Base-by-base conservation (phyloP, 2,113 vertebrate species). In the Glaucomys volans region DNA sequence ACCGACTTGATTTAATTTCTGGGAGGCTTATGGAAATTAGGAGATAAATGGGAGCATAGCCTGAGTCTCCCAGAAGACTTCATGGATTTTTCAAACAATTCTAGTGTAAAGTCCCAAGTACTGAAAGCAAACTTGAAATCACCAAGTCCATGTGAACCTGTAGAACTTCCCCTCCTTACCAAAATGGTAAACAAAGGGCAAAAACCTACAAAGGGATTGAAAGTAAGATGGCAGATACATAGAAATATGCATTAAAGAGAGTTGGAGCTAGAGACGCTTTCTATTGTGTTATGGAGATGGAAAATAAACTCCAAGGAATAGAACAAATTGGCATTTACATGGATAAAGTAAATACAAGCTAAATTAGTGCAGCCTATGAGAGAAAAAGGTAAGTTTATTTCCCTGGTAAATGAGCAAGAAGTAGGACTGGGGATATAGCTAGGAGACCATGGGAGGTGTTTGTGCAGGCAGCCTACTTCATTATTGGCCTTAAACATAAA, bases 311-410 rank as follows among this genome's bases (percentile, higher is more conserved):
- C 40, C 44, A 79, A 66, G 40, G 8, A 67, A 7, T 32, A 75
- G 37, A 94, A 90, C 42, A 74, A 3, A 90, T 87, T n/a, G 20
- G 20, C 28, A 90, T 18, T 42, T 28, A 54, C 4, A 77, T 26
- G 69, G 47, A 82, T 54, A 79, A 64, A 87, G 22, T 57, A 92
- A 92, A 32, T 44, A 80, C 42, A 90, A 37, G 52, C 14, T 87
- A 76, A 83, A 80, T 86, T 69, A 75, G 52, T 59, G 2, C 6
- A 44, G 17, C 16, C 52, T 76, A 4, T 28, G 52, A 72, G 30
- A 67, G 44, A 32, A 81, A 81, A 80, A 92, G 37, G 3, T 79
- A 67, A 90, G 6, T 24, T 35, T 44, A 44, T 44, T 74, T 77
- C 50, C 28, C 28, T 82, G 4, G 37, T 42, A 35, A 83, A 13